Percentiles rank a stretch among this genome's conserved stretches.
These are phyloP conservation scores for Junonia oenone DNA, from an alignment of 2,888 invertebrate species.

Conservation along the genomic window DNA sequence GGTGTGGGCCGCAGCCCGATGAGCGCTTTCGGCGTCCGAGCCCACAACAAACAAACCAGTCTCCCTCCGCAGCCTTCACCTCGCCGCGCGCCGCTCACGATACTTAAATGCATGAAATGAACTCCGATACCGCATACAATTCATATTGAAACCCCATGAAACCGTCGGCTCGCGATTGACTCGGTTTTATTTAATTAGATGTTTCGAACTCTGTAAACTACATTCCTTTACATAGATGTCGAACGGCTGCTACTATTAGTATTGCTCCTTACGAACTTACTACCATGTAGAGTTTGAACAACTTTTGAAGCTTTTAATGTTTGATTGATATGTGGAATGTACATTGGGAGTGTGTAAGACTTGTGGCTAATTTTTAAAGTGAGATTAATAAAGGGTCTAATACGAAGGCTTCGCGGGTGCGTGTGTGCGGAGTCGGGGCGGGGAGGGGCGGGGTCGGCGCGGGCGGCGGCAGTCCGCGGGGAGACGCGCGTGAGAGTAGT, in stretches of 20 bases:
- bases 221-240: neutral
- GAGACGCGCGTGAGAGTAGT: slow-evolving; percentile 51
- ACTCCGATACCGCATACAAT: slow-evolving; percentile 33
- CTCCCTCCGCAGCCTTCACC: slow-evolving; percentile 34
- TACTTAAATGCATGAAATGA: slow-evolving; percentile 46
- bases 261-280: neutral
- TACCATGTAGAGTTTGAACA: neutral
- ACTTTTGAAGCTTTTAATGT: neutral
- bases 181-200: slow-evolving; percentile 1
- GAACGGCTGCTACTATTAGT: neutral
- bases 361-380: neutral
- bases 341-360: neutral
- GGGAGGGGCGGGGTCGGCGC: slow-evolving; percentile 29
- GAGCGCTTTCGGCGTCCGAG: slow-evolving; percentile 48
- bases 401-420: slow-evolving; percentile 21
- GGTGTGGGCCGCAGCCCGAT: slow-evolving; percentile 21
- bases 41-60: slow-evolving; percentile 68
- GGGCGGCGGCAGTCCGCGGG: slow-evolving; percentile 33
- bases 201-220: neutral
- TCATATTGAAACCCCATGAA: slow-evolving; percentile 7
- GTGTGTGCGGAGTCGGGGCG: slow-evolving; percentile 21
- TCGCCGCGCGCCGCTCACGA: slow-evolving; percentile 30
- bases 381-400: slow-evolving; percentile 9
- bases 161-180: neutral
- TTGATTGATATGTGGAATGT: no score